Conservation (phyloP, 2,797 vertebrate genomes). For the Karalla daura region DNA sequence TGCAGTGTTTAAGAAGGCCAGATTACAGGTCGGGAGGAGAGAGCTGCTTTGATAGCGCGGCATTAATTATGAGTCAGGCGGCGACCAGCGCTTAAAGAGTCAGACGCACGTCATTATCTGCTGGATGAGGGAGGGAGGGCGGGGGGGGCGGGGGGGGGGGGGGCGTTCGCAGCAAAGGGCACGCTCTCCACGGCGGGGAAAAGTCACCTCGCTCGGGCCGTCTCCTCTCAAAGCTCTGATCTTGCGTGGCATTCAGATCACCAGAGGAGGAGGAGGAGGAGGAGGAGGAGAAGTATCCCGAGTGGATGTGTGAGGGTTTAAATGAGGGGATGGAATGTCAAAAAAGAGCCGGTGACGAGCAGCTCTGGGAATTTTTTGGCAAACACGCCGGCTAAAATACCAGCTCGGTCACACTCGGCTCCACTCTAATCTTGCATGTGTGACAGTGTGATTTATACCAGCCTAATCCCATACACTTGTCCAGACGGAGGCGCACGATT, state of each 20-base stretch:
- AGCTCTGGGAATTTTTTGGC: conserved; percentile 5
- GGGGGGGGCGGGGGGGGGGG: not conserved
- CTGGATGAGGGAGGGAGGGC: not conserved
- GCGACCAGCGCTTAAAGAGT: conserved; percentile 1
- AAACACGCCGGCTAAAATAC: conserved; percentile 14
- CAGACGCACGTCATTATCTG: conserved; percentile 7
- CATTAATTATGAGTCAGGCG: conserved; percentile 33
- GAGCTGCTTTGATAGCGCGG: conserved; percentile 10
- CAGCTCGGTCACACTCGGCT: conserved; percentile 1
- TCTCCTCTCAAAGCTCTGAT: not conserved
- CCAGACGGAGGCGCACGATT: conserved; percentile 19
- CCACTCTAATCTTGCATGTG: conserved; percentile 33
- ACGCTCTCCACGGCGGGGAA: conserved; percentile 7
- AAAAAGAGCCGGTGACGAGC: conserved; percentile 13
- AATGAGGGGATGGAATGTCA: not conserved
- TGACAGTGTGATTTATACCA: conserved; percentile 8
- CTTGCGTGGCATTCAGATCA: not conserved
- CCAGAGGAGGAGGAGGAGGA: not conserved
- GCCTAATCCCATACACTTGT: conserved; percentile 41
- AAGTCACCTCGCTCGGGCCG: not conserved
- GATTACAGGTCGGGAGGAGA: conserved; percentile 26
- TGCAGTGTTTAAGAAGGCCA: not conserved
- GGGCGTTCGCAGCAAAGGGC: conserved; percentile 2
- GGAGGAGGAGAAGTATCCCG: not conserved
- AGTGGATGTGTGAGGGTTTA: not conserved